A percentile compares a stretch with the other conserved stretches of the same genome.
Evolutionary conservation across 1,140 invertebrate species (phyloP).

Genomic region (Chironomus striatipennis): DNA sequence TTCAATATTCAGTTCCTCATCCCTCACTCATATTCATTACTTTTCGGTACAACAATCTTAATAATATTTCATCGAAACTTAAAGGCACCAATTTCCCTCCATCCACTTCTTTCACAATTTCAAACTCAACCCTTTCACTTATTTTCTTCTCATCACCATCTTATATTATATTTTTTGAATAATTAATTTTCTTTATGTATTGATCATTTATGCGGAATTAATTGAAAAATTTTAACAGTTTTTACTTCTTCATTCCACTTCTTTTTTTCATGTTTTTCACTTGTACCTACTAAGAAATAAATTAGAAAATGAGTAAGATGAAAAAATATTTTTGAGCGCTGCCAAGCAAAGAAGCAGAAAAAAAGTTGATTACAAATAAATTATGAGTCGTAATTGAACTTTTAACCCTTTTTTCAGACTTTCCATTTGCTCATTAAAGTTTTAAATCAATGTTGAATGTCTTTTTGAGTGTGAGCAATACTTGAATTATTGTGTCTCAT

Average conservation of each 20-base stretch:
- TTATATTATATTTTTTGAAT: not conserved
- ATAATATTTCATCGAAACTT: no score
- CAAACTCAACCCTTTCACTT: constrained; percentile 14
- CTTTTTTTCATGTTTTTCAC: not conserved
- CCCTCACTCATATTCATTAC: no score
- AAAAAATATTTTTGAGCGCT: not conserved
- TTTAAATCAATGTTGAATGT: not conserved
- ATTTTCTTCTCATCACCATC: not conserved
- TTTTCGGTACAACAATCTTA: no score
- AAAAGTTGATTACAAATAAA: constrained; percentile 10
- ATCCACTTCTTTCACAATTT: not conserved
- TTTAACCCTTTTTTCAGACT: not conserved
- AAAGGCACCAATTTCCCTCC: no score
- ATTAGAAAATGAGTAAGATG: not conserved
- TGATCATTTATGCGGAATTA: constrained; percentile 21
- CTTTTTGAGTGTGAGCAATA: no score
- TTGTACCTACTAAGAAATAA: not conserved
- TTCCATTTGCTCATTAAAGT: not conserved
- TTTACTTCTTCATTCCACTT: no score
- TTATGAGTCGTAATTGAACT: constrained; percentile 13
- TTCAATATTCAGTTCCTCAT: no score
- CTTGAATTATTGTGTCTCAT: no score
- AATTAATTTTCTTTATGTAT: constrained; percentile 19
- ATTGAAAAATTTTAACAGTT: constrained; percentile 22
- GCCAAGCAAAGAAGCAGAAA: not conserved